Evolutionary conservation across 2,113 vertebrate genomes (phyloP).

Genomic region (Himantopus leucocephalus): DNA sequence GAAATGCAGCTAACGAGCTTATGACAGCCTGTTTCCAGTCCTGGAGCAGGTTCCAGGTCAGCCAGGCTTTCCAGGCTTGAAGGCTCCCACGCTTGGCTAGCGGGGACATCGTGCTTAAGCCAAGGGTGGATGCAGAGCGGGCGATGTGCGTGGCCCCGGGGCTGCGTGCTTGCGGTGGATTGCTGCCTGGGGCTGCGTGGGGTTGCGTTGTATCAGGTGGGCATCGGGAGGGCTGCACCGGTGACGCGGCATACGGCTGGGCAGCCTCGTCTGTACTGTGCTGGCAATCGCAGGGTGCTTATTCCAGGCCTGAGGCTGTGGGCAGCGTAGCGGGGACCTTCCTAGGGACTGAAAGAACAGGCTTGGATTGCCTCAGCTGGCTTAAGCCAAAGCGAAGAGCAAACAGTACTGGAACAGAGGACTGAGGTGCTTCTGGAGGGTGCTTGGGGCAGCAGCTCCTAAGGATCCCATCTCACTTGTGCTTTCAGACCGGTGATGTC

Average conservation of each 20-base stretch:
- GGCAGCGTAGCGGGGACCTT: accelerated
- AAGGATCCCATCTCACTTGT: neutral
- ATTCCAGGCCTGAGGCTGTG: neutral
- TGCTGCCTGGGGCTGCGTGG: neutral
- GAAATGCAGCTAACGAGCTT: neutral
- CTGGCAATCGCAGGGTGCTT: neutral
- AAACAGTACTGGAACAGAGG: neutral
- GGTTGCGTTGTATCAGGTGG: neutral
- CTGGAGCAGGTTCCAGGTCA: neutral
- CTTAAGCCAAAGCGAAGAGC: neutral
- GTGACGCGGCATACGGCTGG: no score
- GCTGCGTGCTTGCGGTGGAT: neutral
- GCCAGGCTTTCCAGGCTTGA: neutral
- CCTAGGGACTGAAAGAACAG: neutral
- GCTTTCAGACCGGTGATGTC: constrained; percentile 87
- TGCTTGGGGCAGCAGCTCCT: neutral
- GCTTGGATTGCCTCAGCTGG: neutral
- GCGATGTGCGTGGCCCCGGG: accelerated
- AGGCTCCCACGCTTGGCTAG: neutral
- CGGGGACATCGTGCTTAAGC: accelerated
- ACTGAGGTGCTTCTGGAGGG: neutral
- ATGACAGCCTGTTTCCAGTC: neutral
- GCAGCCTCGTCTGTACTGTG: neutral
- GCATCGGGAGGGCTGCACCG: no score
- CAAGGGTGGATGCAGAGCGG: accelerated